Percentiles rank a stretch among this genome's conserved stretches.
Conservation (phyloP, 2,888 invertebrate species). For the Neria commutata region DNA sequence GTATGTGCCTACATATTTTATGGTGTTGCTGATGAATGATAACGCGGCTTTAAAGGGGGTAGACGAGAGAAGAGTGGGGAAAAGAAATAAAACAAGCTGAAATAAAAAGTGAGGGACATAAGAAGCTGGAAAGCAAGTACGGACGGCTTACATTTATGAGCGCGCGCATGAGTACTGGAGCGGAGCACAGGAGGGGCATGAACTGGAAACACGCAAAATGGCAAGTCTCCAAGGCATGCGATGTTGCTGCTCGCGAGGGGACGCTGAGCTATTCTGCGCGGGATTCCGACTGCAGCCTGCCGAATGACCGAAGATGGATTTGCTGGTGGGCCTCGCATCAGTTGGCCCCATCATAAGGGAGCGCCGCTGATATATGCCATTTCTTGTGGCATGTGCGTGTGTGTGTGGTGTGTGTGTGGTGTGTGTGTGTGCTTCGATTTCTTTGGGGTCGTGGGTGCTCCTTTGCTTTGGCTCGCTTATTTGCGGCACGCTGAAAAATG, state of each 20-base stretch:
- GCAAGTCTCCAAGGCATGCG: no score
- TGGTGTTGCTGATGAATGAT: constrained; percentile 6
- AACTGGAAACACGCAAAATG: no score
- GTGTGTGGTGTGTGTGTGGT: not conserved
- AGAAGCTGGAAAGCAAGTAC: no score
- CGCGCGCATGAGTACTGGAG: no score
- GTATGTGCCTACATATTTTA: constrained; percentile 1
- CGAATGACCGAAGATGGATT: constrained; percentile 1
- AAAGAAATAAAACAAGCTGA: not conserved
- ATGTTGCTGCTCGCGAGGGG: no score
- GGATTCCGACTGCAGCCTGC: no score
- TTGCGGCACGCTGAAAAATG: constrained; percentile 2
- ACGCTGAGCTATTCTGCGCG: no score
- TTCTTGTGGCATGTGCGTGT: not conserved
- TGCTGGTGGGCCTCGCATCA: not conserved
- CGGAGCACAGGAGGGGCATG: not conserved
- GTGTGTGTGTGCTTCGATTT: not conserved
- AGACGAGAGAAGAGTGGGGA: no score
- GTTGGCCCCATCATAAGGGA: not conserved
- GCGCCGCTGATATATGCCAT: not conserved
- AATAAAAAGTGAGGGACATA: not conserved
- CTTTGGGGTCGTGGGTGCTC: not conserved
- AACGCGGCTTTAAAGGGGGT: no score
- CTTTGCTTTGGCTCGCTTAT: not conserved
- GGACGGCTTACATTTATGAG: not conserved